Conservation (phyloP, 92 coral and sea anemone species). For the Muricea muricata region DNA sequence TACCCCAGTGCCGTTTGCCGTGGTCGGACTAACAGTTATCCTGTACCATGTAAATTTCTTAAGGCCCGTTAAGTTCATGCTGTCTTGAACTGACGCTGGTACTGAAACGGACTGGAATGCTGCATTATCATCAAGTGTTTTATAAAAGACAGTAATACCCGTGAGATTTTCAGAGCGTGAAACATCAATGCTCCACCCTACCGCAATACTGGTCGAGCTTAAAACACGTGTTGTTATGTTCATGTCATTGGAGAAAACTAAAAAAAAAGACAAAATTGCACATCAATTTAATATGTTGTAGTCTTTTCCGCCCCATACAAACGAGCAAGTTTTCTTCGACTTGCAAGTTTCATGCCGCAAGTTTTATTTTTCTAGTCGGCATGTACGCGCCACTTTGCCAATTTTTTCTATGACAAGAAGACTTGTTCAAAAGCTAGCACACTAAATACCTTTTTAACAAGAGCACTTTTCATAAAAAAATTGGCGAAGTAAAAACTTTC, state of each 20-base stretch:
- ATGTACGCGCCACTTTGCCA: too few relatives aligned
- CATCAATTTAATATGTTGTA: too few relatives aligned
- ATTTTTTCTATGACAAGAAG: too few relatives aligned
- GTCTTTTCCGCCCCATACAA: too few relatives aligned
- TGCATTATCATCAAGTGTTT: not conserved
- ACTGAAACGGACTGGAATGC: not conserved
- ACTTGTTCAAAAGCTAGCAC: too few relatives aligned
- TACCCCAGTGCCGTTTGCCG: constrained; percentile 33
- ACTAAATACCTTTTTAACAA: too few relatives aligned
- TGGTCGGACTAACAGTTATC: constrained; percentile 8
- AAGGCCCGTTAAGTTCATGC: not conserved
- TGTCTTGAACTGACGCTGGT: not conserved
- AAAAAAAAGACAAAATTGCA: not conserved
- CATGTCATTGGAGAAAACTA: not conserved
- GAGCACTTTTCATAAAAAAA: too few relatives aligned
- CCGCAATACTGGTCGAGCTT: constrained; percentile 16
- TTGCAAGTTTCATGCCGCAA: too few relatives aligned
- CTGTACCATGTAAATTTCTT: constrained; percentile 17
- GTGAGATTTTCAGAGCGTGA: not conserved
- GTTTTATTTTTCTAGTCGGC: too few relatives aligned
- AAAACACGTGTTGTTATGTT: constrained; percentile 2
- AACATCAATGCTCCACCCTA: not conserved
- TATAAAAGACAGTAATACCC: constrained; percentile 11
- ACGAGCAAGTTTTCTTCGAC: too few relatives aligned
- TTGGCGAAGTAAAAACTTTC: too few relatives aligned